Conservation (phyloP, 2,797 vertebrate genomes). For the Eidolon dupreanum region DNA sequence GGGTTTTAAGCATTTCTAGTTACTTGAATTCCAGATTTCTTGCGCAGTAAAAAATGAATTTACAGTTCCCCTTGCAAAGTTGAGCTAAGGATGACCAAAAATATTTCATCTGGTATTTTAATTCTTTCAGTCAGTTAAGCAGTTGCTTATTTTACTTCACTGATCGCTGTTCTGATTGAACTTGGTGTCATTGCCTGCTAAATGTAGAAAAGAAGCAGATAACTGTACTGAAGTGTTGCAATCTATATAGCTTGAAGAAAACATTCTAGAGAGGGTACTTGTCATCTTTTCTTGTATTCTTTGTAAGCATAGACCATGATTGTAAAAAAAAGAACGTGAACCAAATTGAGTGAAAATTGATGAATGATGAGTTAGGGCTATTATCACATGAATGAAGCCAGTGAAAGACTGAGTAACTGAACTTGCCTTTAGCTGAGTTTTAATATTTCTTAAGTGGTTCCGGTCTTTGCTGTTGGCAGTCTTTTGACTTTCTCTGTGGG, state of each 20-base stretch:
- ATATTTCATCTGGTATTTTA: neutral
- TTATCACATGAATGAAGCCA: slow-evolving; percentile 28
- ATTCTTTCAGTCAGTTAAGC: neutral
- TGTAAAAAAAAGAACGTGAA: neutral
- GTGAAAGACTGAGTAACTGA: slow-evolving; percentile 41
- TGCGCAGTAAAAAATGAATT: slow-evolving; percentile 1
- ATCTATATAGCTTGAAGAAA: neutral
- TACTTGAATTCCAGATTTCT: slow-evolving; percentile 11
- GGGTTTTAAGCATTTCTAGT: neutral
- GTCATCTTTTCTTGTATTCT: neutral
- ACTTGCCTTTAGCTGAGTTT: neutral
- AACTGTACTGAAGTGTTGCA: neutral
- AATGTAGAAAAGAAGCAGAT: slow-evolving; percentile 24
- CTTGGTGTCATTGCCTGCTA: neutral
- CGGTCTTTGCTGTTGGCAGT: slow-evolving; percentile 50
- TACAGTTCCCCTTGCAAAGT: neutral
- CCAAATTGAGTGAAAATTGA: slow-evolving; percentile 45
- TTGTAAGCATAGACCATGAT: slow-evolving; percentile 13
- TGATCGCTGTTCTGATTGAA: neutral
- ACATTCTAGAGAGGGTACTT: neutral
- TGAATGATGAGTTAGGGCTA: slow-evolving; percentile 9
- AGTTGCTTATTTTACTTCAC: slow-evolving; percentile 46
- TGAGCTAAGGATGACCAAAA: slow-evolving; percentile 17
- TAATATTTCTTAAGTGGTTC: slow-evolving; percentile 62
- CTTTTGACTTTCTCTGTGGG: slow-evolving; percentile 71